Evolutionary conservation across 2,797 vertebrate species (phyloP).

Genomic region (Takifugu ocellatus): DNA sequence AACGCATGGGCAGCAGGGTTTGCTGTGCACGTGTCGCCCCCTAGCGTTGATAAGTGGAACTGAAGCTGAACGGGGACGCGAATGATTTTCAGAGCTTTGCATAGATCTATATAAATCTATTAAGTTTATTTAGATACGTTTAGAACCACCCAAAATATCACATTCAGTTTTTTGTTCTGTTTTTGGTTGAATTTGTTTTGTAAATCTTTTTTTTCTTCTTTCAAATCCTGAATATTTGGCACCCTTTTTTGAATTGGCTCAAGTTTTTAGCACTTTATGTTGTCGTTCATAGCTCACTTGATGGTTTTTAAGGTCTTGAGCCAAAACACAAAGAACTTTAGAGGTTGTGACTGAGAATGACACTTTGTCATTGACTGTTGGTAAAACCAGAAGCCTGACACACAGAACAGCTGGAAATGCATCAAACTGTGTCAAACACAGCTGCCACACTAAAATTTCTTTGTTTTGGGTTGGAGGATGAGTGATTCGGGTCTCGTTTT

Average conservation of each 20-base stretch:
- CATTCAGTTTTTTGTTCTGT: slow-evolving; percentile 31
- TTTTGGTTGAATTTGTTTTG: slow-evolving; percentile 15
- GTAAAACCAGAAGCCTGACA: slow-evolving; percentile 38
- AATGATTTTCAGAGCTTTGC: slow-evolving; percentile 18
- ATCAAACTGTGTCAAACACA: slow-evolving; percentile 23
- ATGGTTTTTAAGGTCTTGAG: slow-evolving; percentile 60
- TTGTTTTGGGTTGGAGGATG: too few species aligned
- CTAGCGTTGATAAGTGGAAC: slow-evolving; percentile 54
- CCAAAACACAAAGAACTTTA: slow-evolving; percentile 40
- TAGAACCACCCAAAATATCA: slow-evolving; percentile 39
- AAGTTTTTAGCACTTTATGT: slow-evolving; percentile 65
- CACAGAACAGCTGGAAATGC: slow-evolving; percentile 17
- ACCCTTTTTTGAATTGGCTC: slow-evolving; percentile 59
- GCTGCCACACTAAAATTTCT: slow-evolving; percentile 16
- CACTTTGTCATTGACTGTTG: slow-evolving; percentile 23
- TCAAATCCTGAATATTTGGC: slow-evolving; percentile 30
- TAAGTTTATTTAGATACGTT: slow-evolving; percentile 29
- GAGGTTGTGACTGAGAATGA: slow-evolving; percentile 18
- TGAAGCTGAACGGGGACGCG: slow-evolving; percentile 18
- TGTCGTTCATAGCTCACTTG: slow-evolving; percentile 39
- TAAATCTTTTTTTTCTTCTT: slow-evolving; percentile 14
- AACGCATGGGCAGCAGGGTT: slow-evolving; percentile 16
- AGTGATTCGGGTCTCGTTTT: slow-evolving; percentile 1
- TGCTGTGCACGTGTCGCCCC: slow-evolving; percentile 52
- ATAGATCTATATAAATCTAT: slow-evolving; percentile 19